phyloP scores from a whole-genome alignment of 2,888 invertebrate genomes.

The Flabesymbios commensalis region DNA sequence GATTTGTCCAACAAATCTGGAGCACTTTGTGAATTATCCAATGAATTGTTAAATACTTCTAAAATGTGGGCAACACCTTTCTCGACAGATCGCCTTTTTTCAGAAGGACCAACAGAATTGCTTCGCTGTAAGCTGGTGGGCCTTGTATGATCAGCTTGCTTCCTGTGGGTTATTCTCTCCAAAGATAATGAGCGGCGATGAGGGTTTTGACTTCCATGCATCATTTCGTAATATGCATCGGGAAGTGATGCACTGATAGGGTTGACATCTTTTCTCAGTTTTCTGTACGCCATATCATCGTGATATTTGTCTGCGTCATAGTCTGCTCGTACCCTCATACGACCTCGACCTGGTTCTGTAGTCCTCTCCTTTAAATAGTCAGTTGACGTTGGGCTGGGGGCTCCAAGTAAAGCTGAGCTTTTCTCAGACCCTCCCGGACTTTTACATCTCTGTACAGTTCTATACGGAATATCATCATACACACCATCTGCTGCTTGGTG shows the following conservation, averaged over 20 bases:
- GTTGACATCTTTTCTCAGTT: conserved; percentile 20
- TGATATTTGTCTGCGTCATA: conserved; percentile 36
- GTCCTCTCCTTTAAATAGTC: conserved; percentile 28
- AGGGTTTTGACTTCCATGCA: neutral
- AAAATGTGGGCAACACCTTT: conserved; percentile 46
- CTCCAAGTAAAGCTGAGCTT: neutral
- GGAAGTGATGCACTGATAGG: conserved; percentile 16
- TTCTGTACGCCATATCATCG: conserved; percentile 35
- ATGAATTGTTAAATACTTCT: conserved; percentile 46
- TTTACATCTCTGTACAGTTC: conserved; percentile 7
- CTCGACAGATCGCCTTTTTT: conserved; percentile 34
- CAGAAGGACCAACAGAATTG: conserved; percentile 13
- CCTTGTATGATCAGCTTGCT: neutral
- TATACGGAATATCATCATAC: conserved; percentile 32
- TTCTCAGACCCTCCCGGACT: conserved; percentile 1
- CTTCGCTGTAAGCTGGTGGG: conserved; percentile 3
- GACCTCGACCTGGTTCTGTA: conserved; percentile 13
- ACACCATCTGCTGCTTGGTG: neutral
- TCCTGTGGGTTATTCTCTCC: conserved; percentile 5
- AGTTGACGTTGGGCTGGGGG: conserved; percentile 25
- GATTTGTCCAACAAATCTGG: conserved; percentile 45
- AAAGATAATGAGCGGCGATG: conserved; percentile 10
- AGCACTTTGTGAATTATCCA: conserved; percentile 43
- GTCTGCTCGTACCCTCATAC: conserved; percentile 31
- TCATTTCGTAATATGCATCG: conserved; percentile 1